Evolutionary conservation across 2,888 invertebrate genomes (phyloP).

Genomic region (Erpobdella octoculata): DNA sequence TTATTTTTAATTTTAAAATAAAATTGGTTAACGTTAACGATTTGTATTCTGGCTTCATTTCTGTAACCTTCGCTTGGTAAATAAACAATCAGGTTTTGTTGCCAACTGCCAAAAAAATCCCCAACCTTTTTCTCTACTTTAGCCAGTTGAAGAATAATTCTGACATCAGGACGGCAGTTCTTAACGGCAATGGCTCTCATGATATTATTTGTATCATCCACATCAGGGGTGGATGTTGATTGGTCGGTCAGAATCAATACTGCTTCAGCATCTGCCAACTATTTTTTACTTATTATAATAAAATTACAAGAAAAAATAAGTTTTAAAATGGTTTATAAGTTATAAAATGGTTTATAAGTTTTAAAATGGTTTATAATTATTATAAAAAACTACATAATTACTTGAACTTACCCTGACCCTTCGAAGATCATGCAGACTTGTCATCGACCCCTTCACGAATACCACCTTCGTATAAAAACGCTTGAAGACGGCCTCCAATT

Average conservation of each 20-base stretch:
- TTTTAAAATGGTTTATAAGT: too few species aligned
- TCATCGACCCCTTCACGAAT: slow-evolving; percentile 18
- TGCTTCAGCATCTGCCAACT: slow-evolving; percentile 7
- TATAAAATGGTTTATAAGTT: too few species aligned
- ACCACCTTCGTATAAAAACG: not conserved
- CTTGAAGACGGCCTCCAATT: slow-evolving; percentile 12
- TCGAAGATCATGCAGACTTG: not conserved
- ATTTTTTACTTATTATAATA: not conserved
- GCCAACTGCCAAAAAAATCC: not conserved
- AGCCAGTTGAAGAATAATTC: slow-evolving; percentile 38
- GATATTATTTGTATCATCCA: slow-evolving; percentile 34
- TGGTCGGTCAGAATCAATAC: slow-evolving; percentile 17
- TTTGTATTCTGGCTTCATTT: too few species aligned
- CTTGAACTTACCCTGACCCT: slow-evolving; percentile 6
- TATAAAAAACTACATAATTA: too few species aligned
- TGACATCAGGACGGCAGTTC: slow-evolving; percentile 33
- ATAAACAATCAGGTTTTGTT: not conserved
- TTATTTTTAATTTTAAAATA: not conserved
- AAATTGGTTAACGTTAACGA: too few species aligned
- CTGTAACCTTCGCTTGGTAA: not conserved
- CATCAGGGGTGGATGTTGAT: not conserved
- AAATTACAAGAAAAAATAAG: too few species aligned
- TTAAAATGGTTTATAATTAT: too few species aligned
- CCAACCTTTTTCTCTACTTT: slow-evolving; percentile 37
- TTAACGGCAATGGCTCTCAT: slow-evolving; percentile 39